Percentiles rank a stretch among this genome's conserved stretches.
phyloP scores from a whole-genome alignment of 2,888 invertebrate species.

The Latheticus oryzae region DNA sequence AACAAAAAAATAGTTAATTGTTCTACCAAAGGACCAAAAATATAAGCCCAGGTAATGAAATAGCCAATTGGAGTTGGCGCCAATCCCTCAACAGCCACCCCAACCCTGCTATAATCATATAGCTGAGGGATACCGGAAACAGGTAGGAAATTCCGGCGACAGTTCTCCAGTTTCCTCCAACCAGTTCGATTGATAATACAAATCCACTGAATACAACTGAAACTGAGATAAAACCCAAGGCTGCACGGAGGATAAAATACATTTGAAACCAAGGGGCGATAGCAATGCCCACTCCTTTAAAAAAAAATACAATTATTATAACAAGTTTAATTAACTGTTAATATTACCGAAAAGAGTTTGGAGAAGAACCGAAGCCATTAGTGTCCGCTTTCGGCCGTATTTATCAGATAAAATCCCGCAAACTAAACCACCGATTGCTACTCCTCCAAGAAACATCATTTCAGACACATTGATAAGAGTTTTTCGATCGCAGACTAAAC shows the following conservation, averaged over 20 bases:
- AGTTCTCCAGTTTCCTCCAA: constrained; percentile 83
- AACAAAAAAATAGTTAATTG: no score
- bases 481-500: constrained; percentile 79
- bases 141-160: constrained; percentile 84
- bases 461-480: constrained; percentile 79
- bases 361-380: constrained; percentile 75
- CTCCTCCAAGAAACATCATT: constrained; percentile 81
- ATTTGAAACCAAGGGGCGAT: constrained; percentile 78
- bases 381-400: constrained; percentile 80
- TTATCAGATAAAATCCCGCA: constrained; percentile 84
- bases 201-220: constrained; percentile 86
- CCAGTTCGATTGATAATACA: constrained; percentile 81
- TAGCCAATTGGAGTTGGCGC: constrained; percentile 77
- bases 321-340: background rate
- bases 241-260: constrained; percentile 76
- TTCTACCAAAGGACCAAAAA: constrained; percentile 74
- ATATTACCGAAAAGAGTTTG: constrained; percentile 33
- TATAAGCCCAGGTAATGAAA: constrained; percentile 79
- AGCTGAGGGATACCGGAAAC: constrained; percentile 82
- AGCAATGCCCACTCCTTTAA: constrained; percentile 69
- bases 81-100: constrained; percentile 79
- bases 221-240: constrained; percentile 82
- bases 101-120: constrained; percentile 78
- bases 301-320: constrained; percentile 3
- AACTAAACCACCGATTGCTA: constrained; percentile 82